phyloP scores from a whole-genome alignment of 2,113 vertebrate species.

The Ceyx margarethae region DNA sequence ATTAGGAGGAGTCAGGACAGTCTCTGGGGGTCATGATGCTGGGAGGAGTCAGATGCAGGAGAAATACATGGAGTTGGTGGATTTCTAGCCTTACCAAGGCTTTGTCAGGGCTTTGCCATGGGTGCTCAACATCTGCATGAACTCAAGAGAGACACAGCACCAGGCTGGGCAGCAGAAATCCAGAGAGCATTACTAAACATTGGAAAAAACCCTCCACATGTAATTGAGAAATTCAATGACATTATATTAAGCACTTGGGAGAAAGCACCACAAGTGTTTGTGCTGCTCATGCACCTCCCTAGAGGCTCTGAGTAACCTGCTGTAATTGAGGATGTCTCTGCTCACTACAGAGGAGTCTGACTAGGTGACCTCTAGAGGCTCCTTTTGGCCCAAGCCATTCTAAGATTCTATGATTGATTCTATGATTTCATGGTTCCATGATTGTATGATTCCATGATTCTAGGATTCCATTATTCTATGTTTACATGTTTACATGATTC shows the following conservation, averaged over 20 bases:
- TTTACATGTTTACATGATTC: too few species aligned
- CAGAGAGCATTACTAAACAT: background rate
- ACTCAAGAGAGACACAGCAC: background rate
- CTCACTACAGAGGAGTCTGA: too few species aligned
- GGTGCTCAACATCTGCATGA: background rate
- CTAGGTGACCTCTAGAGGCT: too few species aligned
- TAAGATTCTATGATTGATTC: too few species aligned
- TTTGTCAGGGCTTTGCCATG: background rate
- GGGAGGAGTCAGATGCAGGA: background rate
- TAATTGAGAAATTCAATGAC: background rate
- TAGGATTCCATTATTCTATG: too few species aligned
- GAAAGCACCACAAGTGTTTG: background rate
- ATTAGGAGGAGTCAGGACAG: background rate
- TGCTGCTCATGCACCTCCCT: background rate
- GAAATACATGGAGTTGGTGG: background rate
- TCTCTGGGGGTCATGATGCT: background rate
- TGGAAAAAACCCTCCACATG: background rate
- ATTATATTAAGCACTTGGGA: background rate
- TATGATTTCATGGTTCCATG: too few species aligned
- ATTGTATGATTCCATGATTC: too few species aligned
- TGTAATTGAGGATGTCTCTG: too few species aligned
- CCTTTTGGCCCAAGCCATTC: too few species aligned
- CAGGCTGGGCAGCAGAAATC: background rate
- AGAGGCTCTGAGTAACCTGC: background rate
- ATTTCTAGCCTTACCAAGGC: background rate